Evolutionary conservation across 2,113 vertebrate species (phyloP), one percentile per base, ranked within the genome.

Genomic region (Dicentrarchus labrax): DNA sequence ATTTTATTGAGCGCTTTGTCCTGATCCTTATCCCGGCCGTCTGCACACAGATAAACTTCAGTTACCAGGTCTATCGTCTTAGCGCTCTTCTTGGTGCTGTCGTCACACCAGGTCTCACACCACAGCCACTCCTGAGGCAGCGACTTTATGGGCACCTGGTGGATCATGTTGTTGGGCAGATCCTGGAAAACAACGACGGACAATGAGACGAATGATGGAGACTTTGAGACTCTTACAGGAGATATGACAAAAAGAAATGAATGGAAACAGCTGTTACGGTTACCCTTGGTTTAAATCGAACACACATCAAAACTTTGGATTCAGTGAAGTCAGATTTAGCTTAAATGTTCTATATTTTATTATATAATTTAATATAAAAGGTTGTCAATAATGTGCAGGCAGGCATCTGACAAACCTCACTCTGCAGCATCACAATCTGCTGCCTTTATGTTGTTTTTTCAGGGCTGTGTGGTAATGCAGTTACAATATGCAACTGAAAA

Each of bases 81-180:
- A 73, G 98, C 98, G 74, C 86, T 96, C 87, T 95, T 97, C 95
- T 99, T 99, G 4, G 97, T 96, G 70, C 95, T 51, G 41, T 99
- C 96, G 11, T 99, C 98, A 86, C 98, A 99, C 98, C 98, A 99
- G 0, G 98, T 99, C 92, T 99, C 98, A 83, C 98, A 99, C 98
- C 98, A 99, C 84, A 99, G 95, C 98, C 98, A 99, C 88, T 99
- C 97, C 93, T 99, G 98, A 1, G 98, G 98, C 9, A 99, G 96
- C 2, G 98, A 99, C 86, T 99, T 99, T 83, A 99, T 99, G 61
- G 98, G 98, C 50, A 99, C 98, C 89, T 99, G 98, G 90, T 99
- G 98, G 92, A 99, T 99, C 98, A 99, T 99, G 94, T 99, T 99
- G 95, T 99, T 99, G 43, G 98, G 98, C 85, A 99, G 95, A 95